Evolutionary conservation across 2,797 vertebrate genomes (phyloP).

Genomic region (Hozukius guyotensis): DNA sequence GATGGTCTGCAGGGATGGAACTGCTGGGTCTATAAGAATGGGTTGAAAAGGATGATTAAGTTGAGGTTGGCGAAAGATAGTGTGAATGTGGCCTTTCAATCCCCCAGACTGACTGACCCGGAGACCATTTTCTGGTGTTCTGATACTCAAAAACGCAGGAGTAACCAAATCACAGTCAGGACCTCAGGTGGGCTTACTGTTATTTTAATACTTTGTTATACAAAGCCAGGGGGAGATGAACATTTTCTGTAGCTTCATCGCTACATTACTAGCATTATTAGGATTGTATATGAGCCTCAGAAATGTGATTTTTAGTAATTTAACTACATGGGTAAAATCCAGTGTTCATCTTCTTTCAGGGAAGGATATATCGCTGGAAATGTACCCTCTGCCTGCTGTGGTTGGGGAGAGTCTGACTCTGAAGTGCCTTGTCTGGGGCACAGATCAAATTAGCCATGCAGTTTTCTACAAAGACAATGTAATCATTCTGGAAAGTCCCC

Average conservation of each 20-base stretch:
- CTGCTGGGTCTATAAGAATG: constrained; percentile 18
- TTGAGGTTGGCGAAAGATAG: accelerated
- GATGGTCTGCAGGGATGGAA: constrained; percentile 19
- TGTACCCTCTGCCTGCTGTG: constrained; percentile 30
- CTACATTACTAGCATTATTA: not conserved
- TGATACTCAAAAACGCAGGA: accelerated
- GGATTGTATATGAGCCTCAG: not conserved
- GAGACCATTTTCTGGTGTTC: constrained; percentile 62
- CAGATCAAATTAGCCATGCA: accelerated
- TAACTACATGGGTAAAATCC: not conserved
- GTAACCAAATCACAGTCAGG: constrained; percentile 52
- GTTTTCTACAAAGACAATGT: not conserved
- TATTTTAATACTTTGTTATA: not conserved
- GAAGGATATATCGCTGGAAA: constrained; percentile 28
- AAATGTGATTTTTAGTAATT: not conserved
- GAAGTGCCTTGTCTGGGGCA: constrained; percentile 41
- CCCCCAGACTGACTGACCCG: accelerated
- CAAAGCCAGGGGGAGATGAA: not conserved
- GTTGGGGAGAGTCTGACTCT: constrained; percentile 42
- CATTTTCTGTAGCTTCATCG: not conserved
- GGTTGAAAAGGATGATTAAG: accelerated
- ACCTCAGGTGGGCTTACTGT: constrained; percentile 44
- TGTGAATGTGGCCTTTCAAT: not conserved
- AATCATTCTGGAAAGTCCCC: accelerated
- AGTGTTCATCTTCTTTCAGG: constrained; percentile 29